Percentiles rank a stretch among this genome's conserved stretches.
phyloP scores from a whole-genome alignment of 2,113 vertebrate species.

The Sorex fumeus region DNA sequence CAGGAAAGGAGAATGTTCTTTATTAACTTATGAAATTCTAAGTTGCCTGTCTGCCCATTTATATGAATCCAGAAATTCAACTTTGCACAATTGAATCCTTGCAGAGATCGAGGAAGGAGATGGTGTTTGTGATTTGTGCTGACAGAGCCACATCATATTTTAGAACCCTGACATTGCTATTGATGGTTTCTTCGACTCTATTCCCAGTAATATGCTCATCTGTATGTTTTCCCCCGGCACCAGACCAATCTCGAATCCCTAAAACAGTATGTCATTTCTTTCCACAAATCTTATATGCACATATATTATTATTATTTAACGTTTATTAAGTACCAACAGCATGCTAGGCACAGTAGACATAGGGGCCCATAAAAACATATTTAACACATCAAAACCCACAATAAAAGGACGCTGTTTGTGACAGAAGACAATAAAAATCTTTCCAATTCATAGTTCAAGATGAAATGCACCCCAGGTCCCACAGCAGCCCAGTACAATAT shows the following conservation, averaged over 20 bases:
- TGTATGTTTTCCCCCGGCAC: conserved; percentile 17
- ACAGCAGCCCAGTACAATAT: conserved; percentile 70
- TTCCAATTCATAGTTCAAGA: conserved; percentile 76
- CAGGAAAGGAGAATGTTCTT: conserved; percentile 69
- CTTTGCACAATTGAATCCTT: conserved; percentile 74
- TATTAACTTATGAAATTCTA: conserved; percentile 80
- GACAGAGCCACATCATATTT: conserved; percentile 76
- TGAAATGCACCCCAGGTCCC: conserved; percentile 81
- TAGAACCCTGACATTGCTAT: conserved; percentile 71
- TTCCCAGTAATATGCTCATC: conserved; percentile 70
- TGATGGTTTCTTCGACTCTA: conserved; percentile 72
- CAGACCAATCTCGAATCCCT: conserved; percentile 68
- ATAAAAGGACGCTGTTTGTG: conserved; percentile 72
- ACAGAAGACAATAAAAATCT: conserved; percentile 82
- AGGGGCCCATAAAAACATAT: conserved; percentile 75
- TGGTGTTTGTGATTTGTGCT: conserved; percentile 79
- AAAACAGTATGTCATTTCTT: conserved; percentile 77
- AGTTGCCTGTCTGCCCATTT: conserved; percentile 60
- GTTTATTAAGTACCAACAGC: conserved; percentile 82
- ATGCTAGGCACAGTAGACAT: conserved; percentile 66
- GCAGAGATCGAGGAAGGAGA: conserved; percentile 59
- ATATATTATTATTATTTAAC: conserved; percentile 86
- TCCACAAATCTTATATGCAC: conserved; percentile 80
- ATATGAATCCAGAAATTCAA: conserved; percentile 76
- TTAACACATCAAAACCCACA: conserved; percentile 77